Conservation (phyloP, 1,140 invertebrate genomes). For the Leptopilina boulardi region DNA sequence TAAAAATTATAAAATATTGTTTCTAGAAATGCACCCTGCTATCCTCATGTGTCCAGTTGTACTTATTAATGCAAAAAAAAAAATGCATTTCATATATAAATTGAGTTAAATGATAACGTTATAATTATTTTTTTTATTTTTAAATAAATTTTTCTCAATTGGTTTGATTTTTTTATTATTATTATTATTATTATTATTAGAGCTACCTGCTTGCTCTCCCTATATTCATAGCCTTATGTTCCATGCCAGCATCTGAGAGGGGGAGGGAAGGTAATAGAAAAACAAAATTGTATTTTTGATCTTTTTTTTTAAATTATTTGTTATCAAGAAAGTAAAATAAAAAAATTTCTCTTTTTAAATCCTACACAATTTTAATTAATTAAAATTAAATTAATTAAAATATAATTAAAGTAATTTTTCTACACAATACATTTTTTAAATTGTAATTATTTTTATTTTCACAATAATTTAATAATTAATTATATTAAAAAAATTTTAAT, state of each 20-base stretch:
- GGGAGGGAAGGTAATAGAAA: conserved; percentile 75
- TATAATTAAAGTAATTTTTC: too few relatives aligned
- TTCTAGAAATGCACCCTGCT: conserved; percentile 50
- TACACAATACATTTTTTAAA: too few relatives aligned
- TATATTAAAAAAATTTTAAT: too few relatives aligned
- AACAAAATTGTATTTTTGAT: conserved; percentile 37
- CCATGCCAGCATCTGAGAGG: conserved; percentile 77
- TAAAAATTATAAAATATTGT: conserved; percentile 33
- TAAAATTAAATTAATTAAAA: too few relatives aligned
- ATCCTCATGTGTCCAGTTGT: conserved; percentile 69
- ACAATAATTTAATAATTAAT: too few relatives aligned
- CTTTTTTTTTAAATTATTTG: conserved; percentile 33
- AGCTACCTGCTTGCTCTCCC: conserved; percentile 53
- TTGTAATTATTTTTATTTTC: too few relatives aligned
- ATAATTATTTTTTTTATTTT: conserved; percentile 31
- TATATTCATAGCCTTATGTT: conserved; percentile 63
- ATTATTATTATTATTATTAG: too few relatives aligned
- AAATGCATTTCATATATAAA: conserved; percentile 40
- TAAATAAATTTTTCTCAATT: conserved; percentile 28
- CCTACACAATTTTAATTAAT: too few relatives aligned
- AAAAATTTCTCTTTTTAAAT: not conserved
- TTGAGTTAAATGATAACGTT: conserved; percentile 35
- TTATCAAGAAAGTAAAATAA: conserved; percentile 34
- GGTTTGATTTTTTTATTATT: too few relatives aligned
- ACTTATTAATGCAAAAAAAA: conserved; percentile 56